Percentiles rank a stretch among this genome's conserved stretches.
phyloP scores from a whole-genome alignment of 2,888 invertebrate species.

The Andrena minutula region DNA sequence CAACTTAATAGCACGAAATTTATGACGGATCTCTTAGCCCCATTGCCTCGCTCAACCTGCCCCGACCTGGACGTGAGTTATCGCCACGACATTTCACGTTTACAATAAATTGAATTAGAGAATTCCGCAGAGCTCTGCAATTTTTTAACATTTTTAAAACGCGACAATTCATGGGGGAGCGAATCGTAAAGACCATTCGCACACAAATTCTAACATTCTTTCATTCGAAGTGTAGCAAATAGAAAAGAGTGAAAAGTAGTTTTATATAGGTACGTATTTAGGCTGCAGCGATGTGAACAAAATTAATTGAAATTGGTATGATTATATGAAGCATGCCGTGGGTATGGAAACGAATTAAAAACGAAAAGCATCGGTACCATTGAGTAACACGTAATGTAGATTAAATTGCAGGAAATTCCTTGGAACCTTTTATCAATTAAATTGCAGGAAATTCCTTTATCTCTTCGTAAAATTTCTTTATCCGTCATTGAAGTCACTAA shows the following conservation, averaged over 20 bases:
- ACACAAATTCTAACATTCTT: not conserved
- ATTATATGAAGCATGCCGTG: not conserved
- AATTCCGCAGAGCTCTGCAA: not conserved
- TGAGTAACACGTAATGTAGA: not conserved
- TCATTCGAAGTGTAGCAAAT: not conserved
- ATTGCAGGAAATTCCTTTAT: not conserved
- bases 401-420: conserved; percentile 1
- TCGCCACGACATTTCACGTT: conserved; percentile 47
- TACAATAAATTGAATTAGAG: conserved; percentile 49
- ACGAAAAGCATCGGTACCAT: not conserved
- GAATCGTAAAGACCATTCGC: not conserved
- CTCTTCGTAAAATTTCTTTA: not conserved
- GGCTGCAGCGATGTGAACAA: not conserved
- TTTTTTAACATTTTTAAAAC: not conserved
- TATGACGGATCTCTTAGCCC: conserved; percentile 54
- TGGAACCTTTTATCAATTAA: not conserved
- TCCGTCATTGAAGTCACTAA: conserved; percentile 43
- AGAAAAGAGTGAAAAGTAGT: not conserved
- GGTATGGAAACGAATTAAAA: not conserved
- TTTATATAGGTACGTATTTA: not conserved
- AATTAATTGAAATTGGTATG: not conserved
- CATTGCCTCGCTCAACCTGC: not conserved
- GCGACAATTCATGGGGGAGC: not conserved
- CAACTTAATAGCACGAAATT: conserved; percentile 63
- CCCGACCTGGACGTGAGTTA: conserved; percentile 36